A percentile compares a stretch with the other conserved stretches of the same genome.
Conservation (phyloP, 2,797 vertebrate species). For the Acrossocheilus wenchowensis region DNA sequence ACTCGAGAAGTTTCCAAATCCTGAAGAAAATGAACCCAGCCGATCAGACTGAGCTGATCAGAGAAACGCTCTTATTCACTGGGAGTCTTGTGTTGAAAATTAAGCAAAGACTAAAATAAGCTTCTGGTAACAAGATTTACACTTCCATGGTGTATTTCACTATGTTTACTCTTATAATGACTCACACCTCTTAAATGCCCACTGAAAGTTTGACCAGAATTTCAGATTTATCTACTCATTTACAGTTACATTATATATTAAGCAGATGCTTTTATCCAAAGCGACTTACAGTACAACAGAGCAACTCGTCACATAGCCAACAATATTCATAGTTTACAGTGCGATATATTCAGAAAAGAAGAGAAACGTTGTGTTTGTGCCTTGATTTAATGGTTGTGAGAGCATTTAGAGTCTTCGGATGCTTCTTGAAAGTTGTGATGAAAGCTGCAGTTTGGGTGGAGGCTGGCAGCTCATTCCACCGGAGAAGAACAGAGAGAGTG, state of each 20-base stretch:
- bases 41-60: slow-evolving; percentile 42
- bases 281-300: not conserved
- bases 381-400: not conserved
- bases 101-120: not conserved
- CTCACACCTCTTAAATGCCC: not conserved
- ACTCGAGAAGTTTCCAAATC: slow-evolving; percentile 73
- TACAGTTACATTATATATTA: not conserved
- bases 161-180: not conserved
- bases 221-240: not conserved
- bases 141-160: not conserved
- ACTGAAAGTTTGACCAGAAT: not conserved
- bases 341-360: not conserved
- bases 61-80: slow-evolving; percentile 31
- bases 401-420: not conserved
- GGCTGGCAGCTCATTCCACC: not conserved
- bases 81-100: slow-evolving; percentile 54
- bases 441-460: not conserved
- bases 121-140: not conserved
- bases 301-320: not conserved
- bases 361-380: not conserved
- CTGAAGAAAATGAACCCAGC: slow-evolving; percentile 57
- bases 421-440: not conserved
- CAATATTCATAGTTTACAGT: not conserved
- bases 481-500: not conserved
- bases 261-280: not conserved